Percentiles rank a stretch among this genome's conserved stretches.
Evolutionary conservation across 64 coral and sea anemone genomes (phyloP).

Genomic region (Porites lutea): DNA sequence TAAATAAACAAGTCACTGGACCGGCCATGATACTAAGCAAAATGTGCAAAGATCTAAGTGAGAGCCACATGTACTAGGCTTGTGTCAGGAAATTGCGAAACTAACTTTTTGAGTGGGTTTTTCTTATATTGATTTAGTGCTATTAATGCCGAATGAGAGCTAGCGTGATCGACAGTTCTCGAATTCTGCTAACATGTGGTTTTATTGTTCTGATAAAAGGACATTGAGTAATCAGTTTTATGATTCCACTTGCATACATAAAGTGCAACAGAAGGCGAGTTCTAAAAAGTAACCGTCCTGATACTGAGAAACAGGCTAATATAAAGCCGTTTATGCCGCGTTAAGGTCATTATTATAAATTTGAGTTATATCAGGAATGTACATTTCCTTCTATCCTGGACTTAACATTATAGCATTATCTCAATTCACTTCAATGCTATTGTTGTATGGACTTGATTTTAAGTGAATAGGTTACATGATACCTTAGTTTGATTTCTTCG

Average conservation of each 20-base stretch:
- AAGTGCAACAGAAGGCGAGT: no score
- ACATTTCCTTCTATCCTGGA: no score
- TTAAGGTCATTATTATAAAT: not conserved
- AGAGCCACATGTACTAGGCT: no score
- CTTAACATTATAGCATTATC: no score
- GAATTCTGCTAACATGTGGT: constrained; percentile 5
- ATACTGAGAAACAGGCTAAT: not conserved
- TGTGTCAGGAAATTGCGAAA: no score
- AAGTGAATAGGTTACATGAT: not conserved
- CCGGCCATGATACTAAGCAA: no score
- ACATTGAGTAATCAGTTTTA: not conserved
- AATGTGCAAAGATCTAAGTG: no score
- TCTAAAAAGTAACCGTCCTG: not conserved
- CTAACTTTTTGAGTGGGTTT: no score
- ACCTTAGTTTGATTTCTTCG: not conserved
- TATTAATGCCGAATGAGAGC: not conserved
- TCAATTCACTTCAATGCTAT: no score
- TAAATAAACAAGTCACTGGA: no score
- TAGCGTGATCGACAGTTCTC: not conserved
- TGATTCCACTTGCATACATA: not conserved
- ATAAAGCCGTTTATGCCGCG: not conserved
- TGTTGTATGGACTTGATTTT: not conserved
- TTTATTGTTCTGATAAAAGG: constrained; percentile 2
- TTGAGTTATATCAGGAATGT: no score
- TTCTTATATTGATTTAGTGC: no score